Conservation (phyloP, 2,797 vertebrate genomes). For the Micropoecilia bifurca region DNA sequence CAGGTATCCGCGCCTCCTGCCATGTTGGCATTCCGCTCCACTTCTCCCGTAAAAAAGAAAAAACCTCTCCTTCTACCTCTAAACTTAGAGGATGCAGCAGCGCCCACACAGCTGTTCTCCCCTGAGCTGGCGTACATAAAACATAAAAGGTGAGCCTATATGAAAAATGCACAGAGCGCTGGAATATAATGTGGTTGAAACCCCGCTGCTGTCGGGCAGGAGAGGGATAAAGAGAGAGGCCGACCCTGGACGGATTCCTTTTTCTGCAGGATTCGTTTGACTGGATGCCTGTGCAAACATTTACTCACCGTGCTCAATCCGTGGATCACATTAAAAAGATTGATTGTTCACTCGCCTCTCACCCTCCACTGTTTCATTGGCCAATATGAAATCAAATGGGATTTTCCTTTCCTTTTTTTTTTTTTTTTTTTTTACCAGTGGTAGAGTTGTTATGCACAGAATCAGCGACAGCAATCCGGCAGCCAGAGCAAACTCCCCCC, state of each 20-base stretch:
- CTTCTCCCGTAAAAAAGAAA: constrained; percentile 63
- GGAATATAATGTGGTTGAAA: constrained; percentile 84
- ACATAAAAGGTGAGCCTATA: constrained; percentile 85
- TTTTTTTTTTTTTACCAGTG: constrained; percentile 74
- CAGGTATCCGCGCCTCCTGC: constrained; percentile 60
- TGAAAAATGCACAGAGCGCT: constrained; percentile 85
- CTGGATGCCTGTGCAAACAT: constrained; percentile 84
- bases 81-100: constrained; percentile 76
- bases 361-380: constrained; percentile 81
- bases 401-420: constrained; percentile 75
- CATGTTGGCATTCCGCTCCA: constrained; percentile 78
- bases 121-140: constrained; percentile 83
- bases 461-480: constrained; percentile 63
- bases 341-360: constrained; percentile 84
- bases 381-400: constrained; percentile 80
- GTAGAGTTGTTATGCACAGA: constrained; percentile 72
- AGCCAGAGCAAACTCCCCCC: constrained; percentile 54
- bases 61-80: constrained; percentile 59
- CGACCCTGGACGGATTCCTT: constrained; percentile 80
- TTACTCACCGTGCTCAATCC: constrained; percentile 80
- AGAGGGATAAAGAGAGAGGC: constrained; percentile 75
- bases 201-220: constrained; percentile 78
- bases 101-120: constrained; percentile 85
- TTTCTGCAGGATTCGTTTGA: constrained; percentile 79
- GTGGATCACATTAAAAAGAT: constrained; percentile 83